Conservation (phyloP, 2,797 vertebrate species). For the Florisuga fusca region DNA sequence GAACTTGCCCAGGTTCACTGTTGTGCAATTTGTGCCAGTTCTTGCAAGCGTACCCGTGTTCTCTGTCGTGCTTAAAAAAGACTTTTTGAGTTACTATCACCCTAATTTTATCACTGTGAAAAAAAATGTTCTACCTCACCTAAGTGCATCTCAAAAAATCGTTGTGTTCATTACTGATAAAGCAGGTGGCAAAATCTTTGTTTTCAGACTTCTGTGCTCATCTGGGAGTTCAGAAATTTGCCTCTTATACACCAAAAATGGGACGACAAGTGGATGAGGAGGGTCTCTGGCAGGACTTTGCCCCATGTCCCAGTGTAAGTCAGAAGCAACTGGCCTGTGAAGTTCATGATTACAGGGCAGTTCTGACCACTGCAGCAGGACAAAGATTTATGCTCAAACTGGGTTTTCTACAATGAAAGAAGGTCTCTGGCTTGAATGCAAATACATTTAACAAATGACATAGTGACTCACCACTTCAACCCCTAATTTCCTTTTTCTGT, state of each 20-base stretch:
- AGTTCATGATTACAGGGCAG: not conserved
- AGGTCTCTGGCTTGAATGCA: not conserved
- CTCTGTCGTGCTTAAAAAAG: not conserved
- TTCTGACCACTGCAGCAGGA: not conserved
- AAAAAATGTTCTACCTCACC: not conserved
- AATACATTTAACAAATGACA: not conserved
- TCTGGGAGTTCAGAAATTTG: not conserved
- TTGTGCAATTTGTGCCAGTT: not conserved
- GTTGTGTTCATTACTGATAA: not conserved
- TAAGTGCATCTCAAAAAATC: not conserved
- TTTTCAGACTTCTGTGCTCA: not conserved
- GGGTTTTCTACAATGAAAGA: not conserved
- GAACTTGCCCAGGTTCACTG: not conserved
- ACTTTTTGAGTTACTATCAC: not conserved
- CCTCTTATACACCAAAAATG: not conserved
- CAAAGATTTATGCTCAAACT: not conserved
- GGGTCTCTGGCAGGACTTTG: not conserved
- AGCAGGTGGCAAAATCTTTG: not conserved
- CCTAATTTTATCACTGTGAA: not conserved
- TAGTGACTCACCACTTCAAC: slow-evolving; percentile 18
- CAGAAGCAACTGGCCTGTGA: not conserved
- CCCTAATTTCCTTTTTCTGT: slow-evolving; percentile 42
- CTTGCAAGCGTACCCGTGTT: not conserved
- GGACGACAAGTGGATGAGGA: not conserved
- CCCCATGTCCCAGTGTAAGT: not conserved